Percentiles rank a stretch among this genome's conserved stretches.
Conservation (phyloP, 1,140 invertebrate species). For the Drosophila takahashii region DNA sequence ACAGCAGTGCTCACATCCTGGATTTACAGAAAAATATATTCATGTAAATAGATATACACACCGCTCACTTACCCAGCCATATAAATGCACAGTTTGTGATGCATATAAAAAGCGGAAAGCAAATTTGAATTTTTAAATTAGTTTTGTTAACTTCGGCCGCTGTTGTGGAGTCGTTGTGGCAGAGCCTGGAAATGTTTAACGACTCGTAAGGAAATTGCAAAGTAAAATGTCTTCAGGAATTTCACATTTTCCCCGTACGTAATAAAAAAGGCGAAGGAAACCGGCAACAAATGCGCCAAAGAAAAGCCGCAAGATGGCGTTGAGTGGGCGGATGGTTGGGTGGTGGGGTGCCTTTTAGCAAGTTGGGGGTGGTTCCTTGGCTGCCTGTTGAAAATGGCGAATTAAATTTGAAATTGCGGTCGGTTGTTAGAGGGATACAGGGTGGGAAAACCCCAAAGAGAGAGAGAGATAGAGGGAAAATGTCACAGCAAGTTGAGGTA, state of each 20-base stretch:
- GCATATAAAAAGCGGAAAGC: slow-evolving; percentile 82
- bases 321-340: slow-evolving; percentile 29
- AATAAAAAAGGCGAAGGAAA: slow-evolving; percentile 75
- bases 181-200: slow-evolving; percentile 81
- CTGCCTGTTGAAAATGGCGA: slow-evolving; percentile 73
- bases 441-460: neutral
- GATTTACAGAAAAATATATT: slow-evolving; percentile 1
- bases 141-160: slow-evolving; percentile 81
- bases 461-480: slow-evolving; percentile 26
- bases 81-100: slow-evolving; percentile 79
- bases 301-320: slow-evolving; percentile 72
- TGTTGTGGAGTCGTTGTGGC: slow-evolving; percentile 47
- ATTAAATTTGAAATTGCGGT: slow-evolving; percentile 81
- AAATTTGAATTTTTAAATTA: slow-evolving; percentile 84
- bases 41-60: slow-evolving; percentile 1
- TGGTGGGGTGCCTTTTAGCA: neutral
- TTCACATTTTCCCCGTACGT: slow-evolving; percentile 79
- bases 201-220: slow-evolving; percentile 83
- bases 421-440: slow-evolving; percentile 34
- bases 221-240: slow-evolving; percentile 83
- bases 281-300: slow-evolving; percentile 50
- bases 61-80: slow-evolving; percentile 51
- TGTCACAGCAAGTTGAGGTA: slow-evolving; percentile 77
- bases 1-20: slow-evolving; percentile 38
- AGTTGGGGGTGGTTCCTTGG: slow-evolving; percentile 24